These are phyloP conservation scores for Heterodera carotae DNA, from an alignment of 1,140 invertebrate genomes.

Conservation along the genomic window DNA sequence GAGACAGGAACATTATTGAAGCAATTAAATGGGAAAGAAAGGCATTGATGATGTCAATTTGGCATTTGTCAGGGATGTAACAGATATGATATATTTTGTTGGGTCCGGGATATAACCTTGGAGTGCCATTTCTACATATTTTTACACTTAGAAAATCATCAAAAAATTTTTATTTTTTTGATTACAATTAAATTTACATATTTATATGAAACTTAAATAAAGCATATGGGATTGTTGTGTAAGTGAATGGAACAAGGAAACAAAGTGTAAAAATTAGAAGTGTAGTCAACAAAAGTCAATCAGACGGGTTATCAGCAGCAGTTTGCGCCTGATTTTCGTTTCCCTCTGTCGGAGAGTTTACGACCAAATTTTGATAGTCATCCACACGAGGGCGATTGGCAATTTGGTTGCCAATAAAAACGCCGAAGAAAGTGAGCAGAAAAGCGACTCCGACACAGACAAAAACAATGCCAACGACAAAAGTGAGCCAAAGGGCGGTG, in stretches of 20 bases:
- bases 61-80: too few relatives aligned
- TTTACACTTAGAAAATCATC: too few relatives aligned
- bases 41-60: too few relatives aligned
- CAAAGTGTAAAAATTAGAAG: not conserved
- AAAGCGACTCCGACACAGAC: conserved; percentile 10
- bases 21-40: too few relatives aligned
- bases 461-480: conserved; percentile 14
- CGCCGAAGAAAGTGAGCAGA: not conserved
- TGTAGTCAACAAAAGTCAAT: conserved; percentile 8
- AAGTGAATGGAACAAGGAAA: not conserved
- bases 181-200: too few relatives aligned
- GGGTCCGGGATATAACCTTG: too few relatives aligned
- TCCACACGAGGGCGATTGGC: not conserved
- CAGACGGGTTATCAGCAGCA: not conserved
- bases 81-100: too few relatives aligned
- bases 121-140: too few relatives aligned
- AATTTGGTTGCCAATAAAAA: not conserved
- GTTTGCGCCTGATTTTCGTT: not conserved
- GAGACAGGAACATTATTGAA: too few relatives aligned
- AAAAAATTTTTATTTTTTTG: too few relatives aligned
- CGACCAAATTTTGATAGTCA: not conserved
- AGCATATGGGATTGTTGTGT: too few relatives aligned
- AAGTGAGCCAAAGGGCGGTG: not conserved
- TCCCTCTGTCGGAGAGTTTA: not conserved
- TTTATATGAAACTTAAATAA: too few relatives aligned